Percentiles rank a stretch among this genome's conserved stretches.
phyloP scores from a whole-genome alignment of 2,113 vertebrate genomes.

The Zingel zingel region DNA sequence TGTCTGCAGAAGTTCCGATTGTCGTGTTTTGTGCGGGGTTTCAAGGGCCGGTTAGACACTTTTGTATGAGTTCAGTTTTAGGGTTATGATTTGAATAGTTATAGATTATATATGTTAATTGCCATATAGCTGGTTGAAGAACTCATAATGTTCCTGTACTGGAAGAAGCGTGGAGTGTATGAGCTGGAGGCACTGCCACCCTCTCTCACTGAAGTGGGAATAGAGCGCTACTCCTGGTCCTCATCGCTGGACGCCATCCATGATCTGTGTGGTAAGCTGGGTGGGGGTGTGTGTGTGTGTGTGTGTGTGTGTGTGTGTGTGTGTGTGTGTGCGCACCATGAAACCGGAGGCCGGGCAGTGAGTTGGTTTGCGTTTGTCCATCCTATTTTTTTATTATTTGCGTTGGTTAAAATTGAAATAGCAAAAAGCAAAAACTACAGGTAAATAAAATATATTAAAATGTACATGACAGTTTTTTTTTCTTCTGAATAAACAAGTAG shows the following conservation, averaged over 20 bases:
- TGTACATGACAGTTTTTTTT: no score
- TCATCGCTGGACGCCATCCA: conserved; percentile 89
- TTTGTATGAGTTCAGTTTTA: not conserved
- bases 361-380: not conserved
- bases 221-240: conserved; percentile 92
- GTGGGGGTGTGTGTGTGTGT: not conserved
- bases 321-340: not conserved
- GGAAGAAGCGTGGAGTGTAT: conserved; percentile 92
- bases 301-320: conserved; percentile 2
- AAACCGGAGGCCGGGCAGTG: conserved; percentile 1
- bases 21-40: not conserved
- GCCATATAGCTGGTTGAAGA: conserved; percentile 1
- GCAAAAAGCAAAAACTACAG: no score
- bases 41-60: not conserved
- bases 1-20: conserved; percentile 9
- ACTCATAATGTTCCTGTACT: conserved; percentile 91
- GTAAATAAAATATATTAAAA: no score
- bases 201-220: conserved; percentile 75
- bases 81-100: not conserved
- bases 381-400: not conserved
- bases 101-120: not conserved
- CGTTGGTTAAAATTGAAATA: not conserved
- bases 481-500: no score
- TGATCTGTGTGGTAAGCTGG: conserved; percentile 89
- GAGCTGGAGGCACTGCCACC: conserved; percentile 89